Conservation (phyloP, 2,888 invertebrate species). For the Lasioglossum leucozonium region DNA sequence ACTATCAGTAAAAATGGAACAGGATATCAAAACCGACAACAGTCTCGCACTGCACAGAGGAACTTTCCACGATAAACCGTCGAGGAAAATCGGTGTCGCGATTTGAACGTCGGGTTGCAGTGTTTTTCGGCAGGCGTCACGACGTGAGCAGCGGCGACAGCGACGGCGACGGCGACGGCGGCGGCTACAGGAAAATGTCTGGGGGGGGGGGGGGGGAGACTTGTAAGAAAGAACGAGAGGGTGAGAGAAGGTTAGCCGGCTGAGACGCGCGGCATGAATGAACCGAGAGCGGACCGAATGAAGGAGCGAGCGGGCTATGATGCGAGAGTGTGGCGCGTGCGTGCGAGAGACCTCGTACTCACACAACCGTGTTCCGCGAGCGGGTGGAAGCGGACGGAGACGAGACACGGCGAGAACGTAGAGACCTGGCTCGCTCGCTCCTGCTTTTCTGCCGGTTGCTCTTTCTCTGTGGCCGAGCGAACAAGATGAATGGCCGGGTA, state of each 20-base stretch:
- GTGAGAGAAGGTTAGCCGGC: slow-evolving; percentile 55
- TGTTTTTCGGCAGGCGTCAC: slow-evolving; percentile 22
- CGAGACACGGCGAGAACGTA: not conserved
- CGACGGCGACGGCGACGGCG: slow-evolving; percentile 30
- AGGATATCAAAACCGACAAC: not conserved
- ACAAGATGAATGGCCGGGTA: not conserved
- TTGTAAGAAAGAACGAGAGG: not conserved
- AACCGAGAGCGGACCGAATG: slow-evolving; percentile 78
- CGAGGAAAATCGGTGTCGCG: not conserved
- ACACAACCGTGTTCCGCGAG: not conserved
- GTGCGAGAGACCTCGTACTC: slow-evolving; percentile 22
- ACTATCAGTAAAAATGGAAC: not conserved
- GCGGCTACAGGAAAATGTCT: slow-evolving; percentile 40
- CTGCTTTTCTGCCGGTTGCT: not conserved
- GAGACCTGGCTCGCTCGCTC: not conserved
- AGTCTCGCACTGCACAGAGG: not conserved
- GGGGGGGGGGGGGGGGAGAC: not conserved
- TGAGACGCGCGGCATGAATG: slow-evolving; percentile 76
- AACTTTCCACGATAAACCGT: not conserved
- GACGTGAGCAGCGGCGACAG: slow-evolving; percentile 43
- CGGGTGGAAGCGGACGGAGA: slow-evolving; percentile 1
- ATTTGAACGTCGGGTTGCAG: not conserved
- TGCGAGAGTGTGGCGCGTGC: slow-evolving; percentile 16
- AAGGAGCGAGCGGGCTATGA: slow-evolving; percentile 63
- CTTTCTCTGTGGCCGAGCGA: not conserved